Evolutionary conservation across 2,888 invertebrate species (phyloP), one percentile per base, ranked within the genome.

Genomic region (Nineta flava): DNA sequence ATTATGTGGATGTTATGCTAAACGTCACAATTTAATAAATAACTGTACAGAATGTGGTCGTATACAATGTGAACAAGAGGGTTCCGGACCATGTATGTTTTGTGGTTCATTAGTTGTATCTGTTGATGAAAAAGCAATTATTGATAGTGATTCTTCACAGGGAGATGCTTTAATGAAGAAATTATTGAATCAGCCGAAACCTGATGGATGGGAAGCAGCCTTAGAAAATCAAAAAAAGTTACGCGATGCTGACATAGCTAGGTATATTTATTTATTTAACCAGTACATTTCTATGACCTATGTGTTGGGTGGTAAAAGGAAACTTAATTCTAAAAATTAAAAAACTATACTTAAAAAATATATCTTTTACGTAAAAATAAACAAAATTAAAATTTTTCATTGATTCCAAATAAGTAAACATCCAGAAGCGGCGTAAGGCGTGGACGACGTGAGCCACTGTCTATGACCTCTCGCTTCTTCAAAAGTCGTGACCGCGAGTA

Each of bases 11-110:
- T 99, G 99, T 62, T 90, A 96, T 65, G 96, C 96, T 0, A 75
- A 81, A 3, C 85, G 83, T 60, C 99, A 99, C 64, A 75, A 77
- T 49, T 71, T 99, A 45, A 74, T 99, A 51, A 92, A 90, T 63
- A 99, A 99, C 67, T 99, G 99, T 61, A 63, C 87, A 10, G 77
- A 79, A 53, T 99, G 99, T 67, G 99, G 99, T 0, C 77, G 95
- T 50, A 86, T 99, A 53, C 87, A 97, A 5, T 99, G 97, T 66
- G 77, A 77, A 50, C 93, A 95, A 68, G 99, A 99, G 70, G 96
- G 97, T 1, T 86, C 94, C 9, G 99, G 99, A 0, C 93, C 95
- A 0, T 99, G 99, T 62, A 75, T 95, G 43, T 93, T 83, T 62
- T 99, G 99, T 70, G 87, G 83, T 1, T 77, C 78, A 58, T 69